These are phyloP conservation scores for Bugula neritina DNA, from an alignment of 2,888 invertebrate genomes.

Conservation along the genomic window DNA sequence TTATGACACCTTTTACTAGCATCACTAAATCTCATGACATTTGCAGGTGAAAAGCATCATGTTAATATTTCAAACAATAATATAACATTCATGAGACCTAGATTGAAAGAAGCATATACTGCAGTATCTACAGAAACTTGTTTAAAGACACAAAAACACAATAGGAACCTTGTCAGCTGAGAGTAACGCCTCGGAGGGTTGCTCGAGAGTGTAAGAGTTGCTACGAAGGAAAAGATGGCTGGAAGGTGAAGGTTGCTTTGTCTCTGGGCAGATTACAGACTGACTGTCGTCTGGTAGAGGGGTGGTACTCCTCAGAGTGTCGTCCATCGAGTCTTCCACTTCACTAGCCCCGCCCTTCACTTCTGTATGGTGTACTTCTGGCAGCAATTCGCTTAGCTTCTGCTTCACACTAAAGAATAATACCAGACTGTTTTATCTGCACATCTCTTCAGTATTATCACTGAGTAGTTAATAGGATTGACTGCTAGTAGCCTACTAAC, in stretches of 20 bases:
- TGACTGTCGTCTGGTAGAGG: background rate
- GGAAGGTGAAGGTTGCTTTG: background rate
- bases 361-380: background rate
- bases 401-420: slow-evolving; percentile 12
- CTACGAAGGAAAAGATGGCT: background rate
- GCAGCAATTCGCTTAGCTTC: slow-evolving; percentile 19
- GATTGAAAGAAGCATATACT: no score
- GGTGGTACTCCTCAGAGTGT: slow-evolving; percentile 10
- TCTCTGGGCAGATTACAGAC: background rate
- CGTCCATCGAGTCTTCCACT: background rate
- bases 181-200: slow-evolving; percentile 4
- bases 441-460: no score
- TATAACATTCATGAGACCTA: no score
- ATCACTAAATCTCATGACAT: no score
- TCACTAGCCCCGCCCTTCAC: background rate
- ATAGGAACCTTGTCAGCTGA: slow-evolving; percentile 19
- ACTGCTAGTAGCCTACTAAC: no score
- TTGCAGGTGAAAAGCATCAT: no score
- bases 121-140: no score
- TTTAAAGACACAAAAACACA: no score
- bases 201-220: background rate
- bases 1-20: no score
- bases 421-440: no score
- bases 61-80: no score
- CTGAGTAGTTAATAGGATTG: no score